These are phyloP conservation scores for Cabera pusaria DNA, from an alignment of 2,888 invertebrate genomes.

Conservation along the genomic window DNA sequence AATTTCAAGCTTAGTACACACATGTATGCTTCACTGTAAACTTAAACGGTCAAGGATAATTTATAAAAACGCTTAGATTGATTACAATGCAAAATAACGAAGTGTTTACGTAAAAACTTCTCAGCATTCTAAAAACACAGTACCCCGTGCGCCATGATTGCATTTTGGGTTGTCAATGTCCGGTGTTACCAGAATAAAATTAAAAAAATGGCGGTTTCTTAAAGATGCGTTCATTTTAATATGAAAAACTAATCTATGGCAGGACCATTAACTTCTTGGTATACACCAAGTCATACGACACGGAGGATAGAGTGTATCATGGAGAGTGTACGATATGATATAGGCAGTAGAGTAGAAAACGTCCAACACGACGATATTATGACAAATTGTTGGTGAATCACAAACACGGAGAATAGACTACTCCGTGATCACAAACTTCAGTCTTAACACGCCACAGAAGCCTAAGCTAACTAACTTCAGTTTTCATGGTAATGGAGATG, in stretches of 20 bases:
- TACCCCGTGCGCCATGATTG: slow-evolving; percentile 84
- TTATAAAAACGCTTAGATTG: slow-evolving; percentile 72
- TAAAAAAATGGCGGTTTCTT: slow-evolving; percentile 71
- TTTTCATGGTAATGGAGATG: no score
- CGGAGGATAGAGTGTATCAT: no score
- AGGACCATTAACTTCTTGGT: no score
- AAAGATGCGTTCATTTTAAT: slow-evolving; percentile 54
- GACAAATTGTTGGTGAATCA: no score
- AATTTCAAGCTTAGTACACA: slow-evolving; percentile 70
- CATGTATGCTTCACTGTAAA: slow-evolving; percentile 77
- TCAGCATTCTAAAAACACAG: slow-evolving; percentile 84
- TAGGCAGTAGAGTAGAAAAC: no score
- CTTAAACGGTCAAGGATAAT: slow-evolving; percentile 65
- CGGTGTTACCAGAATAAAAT: slow-evolving; percentile 67
- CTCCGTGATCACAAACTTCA: no score
- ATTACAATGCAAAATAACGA: slow-evolving; percentile 74
- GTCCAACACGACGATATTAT: no score
- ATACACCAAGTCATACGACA: no score
- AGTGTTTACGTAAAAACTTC: slow-evolving; percentile 84
- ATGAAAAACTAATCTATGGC: slow-evolving; percentile 5
- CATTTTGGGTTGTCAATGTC: slow-evolving; percentile 84
- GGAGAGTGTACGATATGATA: no score
- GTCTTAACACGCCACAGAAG: no score
- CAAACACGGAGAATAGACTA: no score
- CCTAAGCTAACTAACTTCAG: no score